phyloP scores from a whole-genome alignment of 2,113 vertebrate genomes.

The Burhinus bistriatus region DNA sequence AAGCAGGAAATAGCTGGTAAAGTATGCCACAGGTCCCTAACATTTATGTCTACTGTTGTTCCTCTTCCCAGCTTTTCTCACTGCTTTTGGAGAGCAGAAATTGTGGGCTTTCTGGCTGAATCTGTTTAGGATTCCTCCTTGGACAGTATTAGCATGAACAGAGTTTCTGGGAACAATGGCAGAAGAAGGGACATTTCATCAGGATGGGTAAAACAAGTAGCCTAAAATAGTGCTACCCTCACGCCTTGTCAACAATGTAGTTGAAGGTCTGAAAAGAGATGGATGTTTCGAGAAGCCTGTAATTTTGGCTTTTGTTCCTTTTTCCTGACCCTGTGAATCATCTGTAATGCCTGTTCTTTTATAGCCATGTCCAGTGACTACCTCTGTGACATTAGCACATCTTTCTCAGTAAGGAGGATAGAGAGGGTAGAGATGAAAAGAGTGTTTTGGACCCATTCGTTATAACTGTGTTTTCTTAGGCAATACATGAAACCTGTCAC shows the following conservation, averaged over 20 bases:
- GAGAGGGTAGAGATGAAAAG: neutral
- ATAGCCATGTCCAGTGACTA: neutral
- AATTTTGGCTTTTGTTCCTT: constrained; percentile 19
- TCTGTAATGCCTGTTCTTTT: neutral
- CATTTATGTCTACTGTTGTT: neutral
- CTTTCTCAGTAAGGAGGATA: neutral
- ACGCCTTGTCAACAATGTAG: neutral
- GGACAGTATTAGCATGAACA: neutral
- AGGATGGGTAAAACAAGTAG: neutral
- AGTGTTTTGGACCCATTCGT: neutral
- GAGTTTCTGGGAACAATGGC: neutral
- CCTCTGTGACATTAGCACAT: neutral
- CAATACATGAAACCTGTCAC: constrained; percentile 29
- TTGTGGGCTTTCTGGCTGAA: neutral
- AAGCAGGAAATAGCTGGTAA: neutral
- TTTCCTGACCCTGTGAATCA: neutral
- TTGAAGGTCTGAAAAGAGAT: neutral
- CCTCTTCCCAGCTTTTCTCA: neutral
- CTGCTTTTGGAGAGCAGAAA: neutral
- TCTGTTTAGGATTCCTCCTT: neutral
- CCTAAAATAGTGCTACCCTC: neutral
- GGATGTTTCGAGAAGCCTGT: neutral
- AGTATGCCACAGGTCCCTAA: neutral
- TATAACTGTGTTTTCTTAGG: constrained; percentile 27
- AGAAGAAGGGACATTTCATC: neutral